Conservation (phyloP, 2,797 vertebrate species). For the Botia kubotai region DNA sequence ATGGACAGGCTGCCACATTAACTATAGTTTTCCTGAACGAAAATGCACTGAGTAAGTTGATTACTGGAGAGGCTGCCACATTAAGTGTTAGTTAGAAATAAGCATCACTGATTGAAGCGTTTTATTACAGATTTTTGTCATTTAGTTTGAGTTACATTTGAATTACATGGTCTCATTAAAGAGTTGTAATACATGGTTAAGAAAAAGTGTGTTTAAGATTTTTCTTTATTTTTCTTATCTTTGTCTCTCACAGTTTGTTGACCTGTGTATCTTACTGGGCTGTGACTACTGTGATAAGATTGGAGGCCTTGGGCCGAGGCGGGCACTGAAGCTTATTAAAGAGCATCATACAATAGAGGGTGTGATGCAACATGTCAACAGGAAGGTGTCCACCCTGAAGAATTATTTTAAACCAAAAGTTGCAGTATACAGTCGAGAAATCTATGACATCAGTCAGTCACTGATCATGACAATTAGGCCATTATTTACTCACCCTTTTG, state of each 20-base stretch:
- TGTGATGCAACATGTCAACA: slow-evolving; percentile 74
- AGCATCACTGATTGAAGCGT: not conserved
- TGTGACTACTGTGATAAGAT: slow-evolving; percentile 87
- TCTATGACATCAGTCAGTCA: slow-evolving; percentile 19
- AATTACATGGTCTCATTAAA: too few relatives aligned
- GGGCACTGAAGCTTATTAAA: slow-evolving; percentile 80
- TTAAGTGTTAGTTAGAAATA: too few relatives aligned
- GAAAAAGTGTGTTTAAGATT: not conserved
- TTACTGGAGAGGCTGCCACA: too few relatives aligned
- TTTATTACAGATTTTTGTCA: not conserved
- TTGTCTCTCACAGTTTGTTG: slow-evolving; percentile 78
- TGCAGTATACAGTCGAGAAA: not conserved
- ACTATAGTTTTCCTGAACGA: too few relatives aligned
- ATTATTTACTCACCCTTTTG: too few relatives aligned
- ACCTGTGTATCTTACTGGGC: slow-evolving; percentile 85
- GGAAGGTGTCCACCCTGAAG: slow-evolving; percentile 70
- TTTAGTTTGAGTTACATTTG: too few relatives aligned
- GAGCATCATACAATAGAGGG: slow-evolving; percentile 78
- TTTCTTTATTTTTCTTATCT: not conserved
- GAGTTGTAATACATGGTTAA: too few relatives aligned
- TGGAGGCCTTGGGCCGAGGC: slow-evolving; percentile 76
- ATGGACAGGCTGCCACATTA: too few relatives aligned
- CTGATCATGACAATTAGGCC: not conserved
- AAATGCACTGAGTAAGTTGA: too few relatives aligned
- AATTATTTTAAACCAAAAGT: not conserved